Conservation (phyloP, 2,113 vertebrate genomes). For the Sebastes schlegelii region DNA sequence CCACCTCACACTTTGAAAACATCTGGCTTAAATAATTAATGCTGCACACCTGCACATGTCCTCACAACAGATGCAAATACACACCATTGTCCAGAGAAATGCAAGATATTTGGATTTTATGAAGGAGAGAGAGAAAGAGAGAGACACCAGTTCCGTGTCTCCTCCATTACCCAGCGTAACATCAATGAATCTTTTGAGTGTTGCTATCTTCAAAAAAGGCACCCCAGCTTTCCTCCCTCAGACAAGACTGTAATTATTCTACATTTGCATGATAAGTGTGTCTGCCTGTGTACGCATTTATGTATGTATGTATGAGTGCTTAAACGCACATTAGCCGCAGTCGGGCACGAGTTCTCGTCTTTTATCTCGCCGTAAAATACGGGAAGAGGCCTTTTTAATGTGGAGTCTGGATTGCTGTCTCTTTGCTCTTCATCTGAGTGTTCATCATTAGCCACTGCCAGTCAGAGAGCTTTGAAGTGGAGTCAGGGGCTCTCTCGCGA, state of each 20-base stretch:
- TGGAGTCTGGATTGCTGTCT: slow-evolving; percentile 72
- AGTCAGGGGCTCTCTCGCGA: slow-evolving; percentile 66
- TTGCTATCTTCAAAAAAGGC: slow-evolving; percentile 79
- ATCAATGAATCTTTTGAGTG: slow-evolving; percentile 77
- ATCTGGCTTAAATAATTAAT: background rate
- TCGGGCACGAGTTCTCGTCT: slow-evolving; percentile 58
- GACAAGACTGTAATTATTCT: slow-evolving; percentile 79
- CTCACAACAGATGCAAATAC: slow-evolving; percentile 23
- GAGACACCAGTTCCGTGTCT: slow-evolving; percentile 44
- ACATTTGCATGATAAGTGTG: slow-evolving; percentile 81
- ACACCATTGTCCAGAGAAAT: slow-evolving; percentile 4
- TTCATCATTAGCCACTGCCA: slow-evolving; percentile 81
- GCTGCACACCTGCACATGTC: slow-evolving; percentile 15
- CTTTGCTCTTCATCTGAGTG: slow-evolving; percentile 79
- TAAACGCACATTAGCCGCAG: slow-evolving; percentile 78
- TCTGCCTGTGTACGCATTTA: slow-evolving; percentile 72
- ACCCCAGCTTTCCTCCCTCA: slow-evolving; percentile 58
- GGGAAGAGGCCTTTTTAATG: slow-evolving; percentile 73
- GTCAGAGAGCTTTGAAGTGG: slow-evolving; percentile 77
- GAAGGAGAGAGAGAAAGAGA: background rate
- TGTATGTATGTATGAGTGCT: slow-evolving; percentile 76
- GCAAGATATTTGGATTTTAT: slow-evolving; percentile 17
- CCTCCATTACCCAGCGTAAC: slow-evolving; percentile 66
- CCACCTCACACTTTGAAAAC: too few species aligned
- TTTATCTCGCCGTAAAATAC: slow-evolving; percentile 72